A percentile compares a stretch with the other conserved stretches of the same genome.
These are phyloP conservation scores for Drosophila subpulchrella DNA, from an alignment of 1,140 invertebrate species.

Conservation along the genomic window DNA sequence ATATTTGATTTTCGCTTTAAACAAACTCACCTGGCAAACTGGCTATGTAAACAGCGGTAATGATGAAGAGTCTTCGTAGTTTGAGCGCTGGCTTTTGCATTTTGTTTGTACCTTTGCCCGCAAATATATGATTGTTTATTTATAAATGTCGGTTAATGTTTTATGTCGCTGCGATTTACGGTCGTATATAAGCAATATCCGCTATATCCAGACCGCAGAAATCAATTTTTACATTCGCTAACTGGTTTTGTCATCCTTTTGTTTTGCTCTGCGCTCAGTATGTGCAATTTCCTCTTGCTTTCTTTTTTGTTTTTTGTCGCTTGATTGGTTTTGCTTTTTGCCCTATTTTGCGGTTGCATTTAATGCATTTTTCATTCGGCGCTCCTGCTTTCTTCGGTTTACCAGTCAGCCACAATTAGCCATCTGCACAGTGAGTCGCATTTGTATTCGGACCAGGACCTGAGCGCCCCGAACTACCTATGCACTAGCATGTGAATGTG, in stretches of 20 bases:
- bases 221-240: conserved; percentile 76
- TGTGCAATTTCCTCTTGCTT: conserved; percentile 60
- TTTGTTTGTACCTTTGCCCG: conserved; percentile 12
- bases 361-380: conserved; percentile 72
- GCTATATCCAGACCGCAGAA: conserved; percentile 62
- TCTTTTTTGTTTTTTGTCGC: conserved; percentile 11
- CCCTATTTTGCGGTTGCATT: conserved; percentile 71
- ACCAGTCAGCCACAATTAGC: conserved; percentile 67
- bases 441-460: conserved; percentile 34
- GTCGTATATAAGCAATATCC: conserved; percentile 53
- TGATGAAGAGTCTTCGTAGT: conserved; percentile 45
- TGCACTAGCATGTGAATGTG: background rate
- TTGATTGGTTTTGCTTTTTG: conserved; percentile 46
- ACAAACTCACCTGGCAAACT: conserved; percentile 63
- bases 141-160: conserved; percentile 27
- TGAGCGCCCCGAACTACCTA: conserved; percentile 7
- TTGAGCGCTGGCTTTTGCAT: conserved; percentile 47
- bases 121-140: conserved; percentile 41
- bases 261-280: conserved; percentile 25
- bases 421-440: conserved; percentile 59
- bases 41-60: conserved; percentile 54
- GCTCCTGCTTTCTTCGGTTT: conserved; percentile 46
- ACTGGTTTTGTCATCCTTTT: conserved; percentile 41
- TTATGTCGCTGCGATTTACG: conserved; percentile 38
- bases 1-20: background rate